Percentiles rank a stretch among this genome's conserved stretches.
Evolutionary conservation across 2,888 invertebrate species (phyloP).

Genomic region (Synanthedon vespiformis): DNA sequence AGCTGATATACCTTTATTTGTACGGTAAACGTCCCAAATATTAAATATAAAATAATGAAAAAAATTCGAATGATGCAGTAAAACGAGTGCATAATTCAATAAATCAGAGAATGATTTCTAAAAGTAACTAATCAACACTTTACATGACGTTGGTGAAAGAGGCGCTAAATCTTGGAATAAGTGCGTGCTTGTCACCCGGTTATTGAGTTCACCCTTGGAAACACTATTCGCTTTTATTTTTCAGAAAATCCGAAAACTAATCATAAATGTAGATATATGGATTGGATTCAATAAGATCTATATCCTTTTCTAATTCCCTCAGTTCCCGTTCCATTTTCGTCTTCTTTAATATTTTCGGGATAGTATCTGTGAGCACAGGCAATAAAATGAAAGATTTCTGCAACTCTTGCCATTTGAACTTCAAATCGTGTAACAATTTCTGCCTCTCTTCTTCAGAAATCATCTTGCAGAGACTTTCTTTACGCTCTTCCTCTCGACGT

Average conservation of each 20-base stretch:
- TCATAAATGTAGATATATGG: slow-evolving; percentile 83
- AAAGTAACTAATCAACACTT: no score
- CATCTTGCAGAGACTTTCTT: slow-evolving; percentile 72
- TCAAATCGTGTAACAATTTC: slow-evolving; percentile 76
- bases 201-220: no score
- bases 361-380: slow-evolving; percentile 89
- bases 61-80: no score
- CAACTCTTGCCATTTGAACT: slow-evolving; percentile 83
- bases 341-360: slow-evolving; percentile 84
- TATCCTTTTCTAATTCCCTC: slow-evolving; percentile 86
- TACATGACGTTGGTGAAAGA: no score
- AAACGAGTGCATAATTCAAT: no score
- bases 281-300: slow-evolving; percentile 83
- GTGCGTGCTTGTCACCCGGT: no score
- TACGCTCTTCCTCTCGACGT: slow-evolving; percentile 37
- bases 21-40: no score
- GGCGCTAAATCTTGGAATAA: no score
- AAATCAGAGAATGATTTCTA: no score
- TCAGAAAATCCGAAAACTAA: background rate
- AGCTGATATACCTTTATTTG: no score
- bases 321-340: slow-evolving; percentile 82
- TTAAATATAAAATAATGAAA: no score
- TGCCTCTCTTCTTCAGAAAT: slow-evolving; percentile 73
- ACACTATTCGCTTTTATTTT: no score
- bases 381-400: slow-evolving; percentile 84